These are phyloP conservation scores for Natator depressus DNA, from an alignment of 2,113 vertebrate genomes.

Conservation along the genomic window DNA sequence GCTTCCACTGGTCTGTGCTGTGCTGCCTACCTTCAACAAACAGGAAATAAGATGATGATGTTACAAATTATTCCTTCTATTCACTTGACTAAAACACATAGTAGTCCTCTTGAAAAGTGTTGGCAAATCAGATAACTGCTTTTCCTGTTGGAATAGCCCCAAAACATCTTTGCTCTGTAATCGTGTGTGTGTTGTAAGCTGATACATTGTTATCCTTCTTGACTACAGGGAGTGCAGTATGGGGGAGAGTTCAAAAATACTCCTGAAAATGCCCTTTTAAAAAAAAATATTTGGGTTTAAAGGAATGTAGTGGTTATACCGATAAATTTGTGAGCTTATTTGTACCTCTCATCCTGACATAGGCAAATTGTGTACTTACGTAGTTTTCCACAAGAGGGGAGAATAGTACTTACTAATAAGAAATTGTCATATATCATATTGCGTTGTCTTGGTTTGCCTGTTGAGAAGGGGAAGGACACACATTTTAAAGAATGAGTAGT, in stretches of 20 bases:
- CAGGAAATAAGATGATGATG: too few relatives aligned
- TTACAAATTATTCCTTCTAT: background rate
- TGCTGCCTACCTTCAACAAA: background rate
- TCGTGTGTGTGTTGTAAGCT: background rate
- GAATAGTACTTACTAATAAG: slow-evolving; percentile 39
- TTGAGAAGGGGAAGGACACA: background rate
- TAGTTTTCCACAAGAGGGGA: slow-evolving; percentile 78
- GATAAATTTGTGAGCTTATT: background rate
- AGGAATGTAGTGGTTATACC: background rate
- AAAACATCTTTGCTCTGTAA: background rate
- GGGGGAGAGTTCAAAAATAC: background rate
- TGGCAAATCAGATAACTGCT: background rate
- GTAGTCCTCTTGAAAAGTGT: background rate
- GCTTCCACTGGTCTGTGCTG: background rate
- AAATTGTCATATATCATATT: rapidly evolving
- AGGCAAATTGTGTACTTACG: background rate
- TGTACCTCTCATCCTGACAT: too few relatives aligned
- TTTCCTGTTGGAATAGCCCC: background rate
- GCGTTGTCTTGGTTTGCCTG: background rate
- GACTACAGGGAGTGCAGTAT: background rate
- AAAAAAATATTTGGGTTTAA: background rate
- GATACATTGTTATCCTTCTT: background rate
- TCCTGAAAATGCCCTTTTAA: background rate
- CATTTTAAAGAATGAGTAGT: background rate
- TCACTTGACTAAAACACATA: background rate